phyloP scores from a whole-genome alignment of 1,140 invertebrate genomes.

The Melipona quadrifasciata region DNA sequence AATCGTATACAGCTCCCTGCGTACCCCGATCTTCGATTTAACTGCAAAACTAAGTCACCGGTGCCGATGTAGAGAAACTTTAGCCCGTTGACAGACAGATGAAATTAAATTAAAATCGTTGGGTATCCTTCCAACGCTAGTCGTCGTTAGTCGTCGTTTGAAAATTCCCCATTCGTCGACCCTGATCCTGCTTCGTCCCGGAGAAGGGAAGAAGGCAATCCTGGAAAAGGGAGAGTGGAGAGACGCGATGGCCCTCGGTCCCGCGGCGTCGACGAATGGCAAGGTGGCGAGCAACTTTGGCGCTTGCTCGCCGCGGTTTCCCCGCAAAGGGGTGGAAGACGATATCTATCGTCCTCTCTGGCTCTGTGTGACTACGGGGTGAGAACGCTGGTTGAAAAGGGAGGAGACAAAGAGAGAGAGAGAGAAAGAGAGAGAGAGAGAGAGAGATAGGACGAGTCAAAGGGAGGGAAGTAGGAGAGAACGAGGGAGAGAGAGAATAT shows the following conservation, averaged over 20 bases:
- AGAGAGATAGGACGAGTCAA: slow-evolving; percentile 1
- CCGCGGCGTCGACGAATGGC: slow-evolving; percentile 13
- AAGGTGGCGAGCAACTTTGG: slow-evolving; percentile 31
- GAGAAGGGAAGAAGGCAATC: not conserved
- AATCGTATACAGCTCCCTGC: too few relatives aligned
- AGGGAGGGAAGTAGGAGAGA: slow-evolving; percentile 12
- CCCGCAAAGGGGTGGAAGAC: slow-evolving; percentile 60
- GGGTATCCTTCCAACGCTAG: too few relatives aligned
- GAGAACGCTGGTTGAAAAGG: not conserved
- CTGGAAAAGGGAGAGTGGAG: not conserved
- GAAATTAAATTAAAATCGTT: too few relatives aligned
- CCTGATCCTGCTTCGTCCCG: not conserved
- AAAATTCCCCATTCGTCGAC: not conserved
- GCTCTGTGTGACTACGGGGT: not conserved
- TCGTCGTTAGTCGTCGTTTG: not conserved
- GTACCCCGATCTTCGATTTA: too few relatives aligned
- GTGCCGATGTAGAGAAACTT: too few relatives aligned
- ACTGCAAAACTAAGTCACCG: too few relatives aligned
- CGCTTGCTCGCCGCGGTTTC: slow-evolving; percentile 29
- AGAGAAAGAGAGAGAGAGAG: slow-evolving; percentile 34
- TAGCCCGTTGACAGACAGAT: too few relatives aligned
- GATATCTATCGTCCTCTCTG: slow-evolving; percentile 65
- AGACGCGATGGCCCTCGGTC: not conserved
- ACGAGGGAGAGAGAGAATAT: slow-evolving; percentile 53
- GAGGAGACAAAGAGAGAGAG: slow-evolving; percentile 34